phyloP scores from a whole-genome alignment of 2,113 vertebrate species.

The Prunella himalayana region DNA sequence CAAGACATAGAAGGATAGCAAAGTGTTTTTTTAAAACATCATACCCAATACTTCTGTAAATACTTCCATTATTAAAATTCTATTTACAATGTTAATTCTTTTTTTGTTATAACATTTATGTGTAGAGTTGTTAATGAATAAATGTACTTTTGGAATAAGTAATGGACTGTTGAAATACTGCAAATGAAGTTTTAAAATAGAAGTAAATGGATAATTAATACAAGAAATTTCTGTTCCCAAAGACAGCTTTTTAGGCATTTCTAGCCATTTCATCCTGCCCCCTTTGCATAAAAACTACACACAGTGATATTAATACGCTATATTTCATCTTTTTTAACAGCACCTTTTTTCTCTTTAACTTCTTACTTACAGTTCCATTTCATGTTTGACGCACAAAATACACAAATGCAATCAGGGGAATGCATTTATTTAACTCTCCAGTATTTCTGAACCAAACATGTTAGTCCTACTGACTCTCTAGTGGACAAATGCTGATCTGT shows the following conservation, averaged over 20 bases:
- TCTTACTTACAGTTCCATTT: background rate
- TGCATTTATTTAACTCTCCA: background rate
- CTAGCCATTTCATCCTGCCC: background rate
- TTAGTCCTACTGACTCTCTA: background rate
- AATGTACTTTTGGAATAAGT: background rate
- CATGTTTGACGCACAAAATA: background rate
- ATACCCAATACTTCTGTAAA: background rate
- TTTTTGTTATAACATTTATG: background rate
- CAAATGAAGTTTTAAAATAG: background rate
- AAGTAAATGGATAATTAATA: background rate
- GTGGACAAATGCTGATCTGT: background rate
- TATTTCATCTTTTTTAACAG: background rate
- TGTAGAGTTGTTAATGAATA: background rate
- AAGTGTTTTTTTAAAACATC: background rate
- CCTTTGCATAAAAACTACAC: background rate
- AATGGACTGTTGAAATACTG: background rate
- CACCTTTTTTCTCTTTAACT: background rate
- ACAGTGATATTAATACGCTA: background rate
- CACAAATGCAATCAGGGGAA: background rate
- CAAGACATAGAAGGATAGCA: background rate
- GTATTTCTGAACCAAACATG: background rate
- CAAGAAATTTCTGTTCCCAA: background rate
- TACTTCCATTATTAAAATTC: background rate
- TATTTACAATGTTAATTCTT: background rate
- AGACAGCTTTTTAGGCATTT: background rate